Evolutionary conservation across 2,888 invertebrate species (phyloP).

Genomic region (Spisula subtruncata): DNA sequence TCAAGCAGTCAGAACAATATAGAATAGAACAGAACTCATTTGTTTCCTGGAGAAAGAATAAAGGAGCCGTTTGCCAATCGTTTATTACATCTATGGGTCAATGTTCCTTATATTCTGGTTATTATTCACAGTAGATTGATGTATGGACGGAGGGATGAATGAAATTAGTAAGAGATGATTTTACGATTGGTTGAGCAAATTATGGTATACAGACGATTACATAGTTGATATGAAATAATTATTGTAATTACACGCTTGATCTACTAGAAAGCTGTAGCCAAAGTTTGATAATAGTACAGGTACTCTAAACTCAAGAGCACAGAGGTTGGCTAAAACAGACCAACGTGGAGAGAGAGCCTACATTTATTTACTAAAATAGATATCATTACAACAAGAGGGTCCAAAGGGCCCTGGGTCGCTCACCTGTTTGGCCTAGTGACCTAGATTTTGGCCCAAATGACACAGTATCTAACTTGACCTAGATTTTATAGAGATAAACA

Average conservation of each 20-base stretch:
- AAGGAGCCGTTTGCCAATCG: constrained; percentile 12
- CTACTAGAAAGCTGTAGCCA: background rate
- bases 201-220: background rate
- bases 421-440: too few species aligned
- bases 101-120: constrained; percentile 27
- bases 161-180: background rate
- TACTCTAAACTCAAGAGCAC: too few species aligned
- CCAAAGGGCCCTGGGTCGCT: too few species aligned
- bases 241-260: background rate
- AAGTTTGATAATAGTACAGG: too few species aligned
- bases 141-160: background rate
- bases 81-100: constrained; percentile 32
- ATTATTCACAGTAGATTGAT: background rate
- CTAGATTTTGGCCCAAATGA: too few species aligned
- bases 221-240: too few species aligned
- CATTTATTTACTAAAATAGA: too few species aligned
- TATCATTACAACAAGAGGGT: too few species aligned
- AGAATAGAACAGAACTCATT: constrained; percentile 36
- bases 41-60: background rate
- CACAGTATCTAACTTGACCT: too few species aligned
- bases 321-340: too few species aligned
- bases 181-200: background rate
- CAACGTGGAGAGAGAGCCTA: too few species aligned
- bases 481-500: too few species aligned
- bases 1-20: background rate